Base-by-base conservation (phyloP, 1,140 invertebrate species). In the Holotrichia oblita region DNA sequence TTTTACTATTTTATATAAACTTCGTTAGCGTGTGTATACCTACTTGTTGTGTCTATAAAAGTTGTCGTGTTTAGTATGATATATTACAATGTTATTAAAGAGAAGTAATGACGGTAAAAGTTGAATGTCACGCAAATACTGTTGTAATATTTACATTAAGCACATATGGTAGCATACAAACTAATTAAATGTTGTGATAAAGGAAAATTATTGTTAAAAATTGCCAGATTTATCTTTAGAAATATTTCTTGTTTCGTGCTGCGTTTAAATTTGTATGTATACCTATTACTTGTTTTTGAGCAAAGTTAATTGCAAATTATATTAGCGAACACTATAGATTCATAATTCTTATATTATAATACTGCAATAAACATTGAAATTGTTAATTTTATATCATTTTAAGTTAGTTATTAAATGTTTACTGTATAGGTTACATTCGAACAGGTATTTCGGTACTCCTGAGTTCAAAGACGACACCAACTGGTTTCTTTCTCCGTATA, bases 11-110 rank as follows among this genome's bases (percentile, higher is more conserved):
- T n/a, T n/a, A n/a, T n/a, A n/a, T n/a, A n/a, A n/a, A n/a, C n/a
- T n/a, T n/a, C n/a, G n/a, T n/a, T n/a, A n/a, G n/a, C n/a, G n/a
- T n/a, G n/a, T n/a, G n/a, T n/a, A n/a, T n/a, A n/a, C n/a, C n/a
- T n/a, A 48, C 44, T 14, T n/a, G 44, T 48, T n/a, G n/a, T 48
- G 44, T 48, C 44, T 48, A 48, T 48, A 48, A 48, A 48, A n/a
- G 12, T 48, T 48, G 12, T 48, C 44, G 44, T 48, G 44, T 48
- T n/a, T 12, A n/a, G 44, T 48, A 48, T 48, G 12, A 48, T 48
- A 48, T 48, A n/a, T 48, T 48, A 48, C n/a, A 14, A 48, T n/a
- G 44, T 3, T 48, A 48, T 48, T 48, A 48, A 48, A 48, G n/a
- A 48, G 44, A 48, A n/a, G n/a, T 10, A 48, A 48, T 48, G 44